Conservation (phyloP, 2,113 vertebrate genomes). For the Vanacampus margaritifer region DNA sequence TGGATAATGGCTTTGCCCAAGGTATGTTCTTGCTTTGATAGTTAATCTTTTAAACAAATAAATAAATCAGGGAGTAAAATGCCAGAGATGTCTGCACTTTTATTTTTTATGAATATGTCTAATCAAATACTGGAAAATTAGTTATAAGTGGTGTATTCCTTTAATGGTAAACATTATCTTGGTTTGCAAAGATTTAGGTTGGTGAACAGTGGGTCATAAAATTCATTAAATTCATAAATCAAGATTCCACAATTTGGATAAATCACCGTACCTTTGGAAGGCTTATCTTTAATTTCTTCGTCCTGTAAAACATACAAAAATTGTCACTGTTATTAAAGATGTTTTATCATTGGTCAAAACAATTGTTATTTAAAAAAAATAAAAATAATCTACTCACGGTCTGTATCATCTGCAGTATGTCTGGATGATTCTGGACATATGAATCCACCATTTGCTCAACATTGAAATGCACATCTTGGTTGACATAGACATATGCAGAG, state of each 20-base stretch:
- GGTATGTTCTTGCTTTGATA: too few relatives aligned
- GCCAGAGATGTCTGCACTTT: too few relatives aligned
- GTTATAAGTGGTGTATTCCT: too few relatives aligned
- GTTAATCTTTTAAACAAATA: too few relatives aligned
- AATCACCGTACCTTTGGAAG: constrained; percentile 56
- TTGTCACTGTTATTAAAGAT: background rate
- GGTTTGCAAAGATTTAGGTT: background rate
- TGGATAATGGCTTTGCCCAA: too few relatives aligned
- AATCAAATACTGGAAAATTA: too few relatives aligned
- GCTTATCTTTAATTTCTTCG: constrained; percentile 59
- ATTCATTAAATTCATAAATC: too few relatives aligned
- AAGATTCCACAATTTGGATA: too few relatives aligned
- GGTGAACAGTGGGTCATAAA: too few relatives aligned
- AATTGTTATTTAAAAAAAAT: background rate
- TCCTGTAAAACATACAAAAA: constrained; percentile 51
- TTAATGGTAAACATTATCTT: background rate
- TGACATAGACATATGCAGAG: constrained; percentile 74
- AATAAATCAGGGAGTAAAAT: too few relatives aligned
- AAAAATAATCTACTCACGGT: constrained; percentile 42
- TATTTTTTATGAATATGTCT: too few relatives aligned
- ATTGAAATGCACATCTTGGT: constrained; percentile 77
- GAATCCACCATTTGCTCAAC: constrained; percentile 75
- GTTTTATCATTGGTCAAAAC: background rate
- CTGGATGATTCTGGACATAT: constrained; percentile 70
- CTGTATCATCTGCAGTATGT: constrained; percentile 67